phyloP scores from a whole-genome alignment of 2,888 invertebrate species.

The Andricus quercusramuli region DNA sequence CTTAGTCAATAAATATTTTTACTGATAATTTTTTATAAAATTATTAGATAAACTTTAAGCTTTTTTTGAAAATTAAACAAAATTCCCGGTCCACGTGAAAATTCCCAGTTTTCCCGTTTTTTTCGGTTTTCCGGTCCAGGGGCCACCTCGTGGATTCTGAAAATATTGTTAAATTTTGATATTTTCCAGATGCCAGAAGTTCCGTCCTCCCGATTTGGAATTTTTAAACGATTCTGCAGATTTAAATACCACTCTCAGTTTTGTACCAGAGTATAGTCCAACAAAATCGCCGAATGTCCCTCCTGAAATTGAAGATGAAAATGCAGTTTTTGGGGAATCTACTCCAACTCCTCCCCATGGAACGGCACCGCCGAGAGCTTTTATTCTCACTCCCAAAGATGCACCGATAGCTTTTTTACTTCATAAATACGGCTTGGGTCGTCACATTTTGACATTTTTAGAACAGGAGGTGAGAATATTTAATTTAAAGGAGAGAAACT shows the following conservation, averaged over 20 bases:
- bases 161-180: constrained; percentile 15
- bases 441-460: constrained; percentile 68
- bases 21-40: no score
- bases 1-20: no score
- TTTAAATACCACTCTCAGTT: constrained; percentile 61
- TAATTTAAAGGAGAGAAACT: neutral
- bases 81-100: no score
- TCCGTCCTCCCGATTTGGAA: constrained; percentile 63
- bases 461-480: constrained; percentile 69
- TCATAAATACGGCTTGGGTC: constrained; percentile 64
- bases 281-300: constrained; percentile 67
- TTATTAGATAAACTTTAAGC: no score
- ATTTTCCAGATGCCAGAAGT: constrained; percentile 58
- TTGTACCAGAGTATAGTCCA: constrained; percentile 69
- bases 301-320: constrained; percentile 65
- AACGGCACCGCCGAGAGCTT: constrained; percentile 69
- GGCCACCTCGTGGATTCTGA: no score
- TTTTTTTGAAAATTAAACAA: no score
- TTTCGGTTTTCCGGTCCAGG: no score
- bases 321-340: constrained; percentile 66
- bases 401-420: constrained; percentile 66
- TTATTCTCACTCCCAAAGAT: constrained; percentile 64
- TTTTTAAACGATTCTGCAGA: constrained; percentile 51
- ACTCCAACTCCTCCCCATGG: constrained; percentile 71
- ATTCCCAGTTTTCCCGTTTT: no score